These are phyloP conservation scores for Drosophila basisetae DNA, from an alignment of 2,888 invertebrate species.

Conservation along the genomic window DNA sequence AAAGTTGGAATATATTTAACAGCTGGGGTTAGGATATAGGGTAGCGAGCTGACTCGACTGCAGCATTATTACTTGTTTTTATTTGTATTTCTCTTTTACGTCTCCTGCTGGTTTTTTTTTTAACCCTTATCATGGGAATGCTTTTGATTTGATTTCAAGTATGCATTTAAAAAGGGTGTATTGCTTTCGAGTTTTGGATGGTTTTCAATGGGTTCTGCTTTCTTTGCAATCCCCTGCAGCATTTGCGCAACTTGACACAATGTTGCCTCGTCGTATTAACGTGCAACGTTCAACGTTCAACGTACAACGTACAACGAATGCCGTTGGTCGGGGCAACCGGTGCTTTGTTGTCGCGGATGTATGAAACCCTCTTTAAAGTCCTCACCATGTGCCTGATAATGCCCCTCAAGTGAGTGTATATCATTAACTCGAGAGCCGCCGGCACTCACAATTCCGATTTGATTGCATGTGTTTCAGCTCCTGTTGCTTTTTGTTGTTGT, in stretches of 20 bases:
- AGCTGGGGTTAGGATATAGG: not conserved
- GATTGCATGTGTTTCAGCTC: constrained; percentile 62
- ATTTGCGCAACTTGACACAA: constrained; percentile 75
- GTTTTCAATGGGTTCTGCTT: constrained; percentile 54
- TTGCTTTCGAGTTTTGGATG: constrained; percentile 33
- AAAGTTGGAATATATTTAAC: not conserved
- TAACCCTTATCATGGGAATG: constrained; percentile 66
- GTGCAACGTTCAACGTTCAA: not conserved
- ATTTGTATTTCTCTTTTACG: constrained; percentile 24
- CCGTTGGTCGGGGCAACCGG: constrained; percentile 13
- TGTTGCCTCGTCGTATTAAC: constrained; percentile 57
- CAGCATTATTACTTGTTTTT: not conserved
- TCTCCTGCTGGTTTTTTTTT: constrained; percentile 5
- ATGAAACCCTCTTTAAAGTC: constrained; percentile 56
- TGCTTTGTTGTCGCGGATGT: constrained; percentile 43
- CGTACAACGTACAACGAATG: not conserved
- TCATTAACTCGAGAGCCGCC: constrained; percentile 76
- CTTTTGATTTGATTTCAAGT: constrained; percentile 63
- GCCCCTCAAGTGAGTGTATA: constrained; percentile 81
- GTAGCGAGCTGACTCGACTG: not conserved
- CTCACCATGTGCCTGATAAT: constrained; percentile 66
- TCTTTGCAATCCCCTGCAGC: constrained; percentile 56
- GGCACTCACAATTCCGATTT: constrained; percentile 68
- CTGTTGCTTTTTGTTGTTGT: constrained; percentile 2
- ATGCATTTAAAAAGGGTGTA: constrained; percentile 66